Evolutionary conservation across 2,888 invertebrate genomes (phyloP).

Genomic region (Dysmachus trigonus): DNA sequence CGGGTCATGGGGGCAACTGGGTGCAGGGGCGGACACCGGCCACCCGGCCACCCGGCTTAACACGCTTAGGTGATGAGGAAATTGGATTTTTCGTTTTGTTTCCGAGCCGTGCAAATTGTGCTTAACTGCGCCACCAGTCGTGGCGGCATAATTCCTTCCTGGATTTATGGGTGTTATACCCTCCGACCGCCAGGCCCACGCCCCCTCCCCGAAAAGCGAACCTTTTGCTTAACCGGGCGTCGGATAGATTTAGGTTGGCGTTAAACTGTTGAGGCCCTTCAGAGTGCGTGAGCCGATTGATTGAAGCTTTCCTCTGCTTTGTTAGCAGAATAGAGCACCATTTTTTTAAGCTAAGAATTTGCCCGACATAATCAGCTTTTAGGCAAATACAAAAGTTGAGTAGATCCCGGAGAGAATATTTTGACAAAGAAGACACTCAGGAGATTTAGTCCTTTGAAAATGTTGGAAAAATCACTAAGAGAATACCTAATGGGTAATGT

Average conservation of each 20-base stretch:
- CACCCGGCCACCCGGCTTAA: neutral
- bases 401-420: neutral
- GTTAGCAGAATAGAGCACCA: neutral
- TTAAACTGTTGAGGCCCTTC: neutral
- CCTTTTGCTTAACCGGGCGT: neutral
- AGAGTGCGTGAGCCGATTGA: neutral
- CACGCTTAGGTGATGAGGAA: neutral
- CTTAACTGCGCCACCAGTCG: neutral
- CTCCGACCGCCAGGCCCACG: too few relatives aligned
- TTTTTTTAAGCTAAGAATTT: neutral
- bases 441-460: neutral
- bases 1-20: neutral
- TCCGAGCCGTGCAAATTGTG: neutral
- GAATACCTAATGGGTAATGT: neutral
- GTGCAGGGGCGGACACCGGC: neutral
- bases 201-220: neutral
- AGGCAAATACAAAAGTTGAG: neutral
- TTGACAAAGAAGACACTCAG: neutral
- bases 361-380: neutral
- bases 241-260: neutral
- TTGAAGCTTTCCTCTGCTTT: neutral
- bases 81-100: constrained; percentile 21
- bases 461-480: too few relatives aligned
- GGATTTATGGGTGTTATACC: neutral
- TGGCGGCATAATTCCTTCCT: neutral